Conservation (phyloP, 2,113 vertebrate species). For the Percopsis transmontana region DNA sequence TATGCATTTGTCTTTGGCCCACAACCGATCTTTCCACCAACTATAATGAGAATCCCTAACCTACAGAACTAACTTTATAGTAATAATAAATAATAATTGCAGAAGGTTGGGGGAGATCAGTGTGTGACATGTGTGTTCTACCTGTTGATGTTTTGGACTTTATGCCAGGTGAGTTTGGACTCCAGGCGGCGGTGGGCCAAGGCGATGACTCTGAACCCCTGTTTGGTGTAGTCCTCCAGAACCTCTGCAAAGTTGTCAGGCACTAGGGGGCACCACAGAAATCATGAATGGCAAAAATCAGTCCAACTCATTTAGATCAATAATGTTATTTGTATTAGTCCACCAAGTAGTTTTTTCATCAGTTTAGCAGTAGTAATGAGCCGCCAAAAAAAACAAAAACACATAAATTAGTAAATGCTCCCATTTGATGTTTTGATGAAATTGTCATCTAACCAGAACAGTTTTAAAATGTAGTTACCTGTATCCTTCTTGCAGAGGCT, state of each 20-base stretch:
- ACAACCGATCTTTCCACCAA: neutral
- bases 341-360: too few species aligned
- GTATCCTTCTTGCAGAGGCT: constrained; percentile 91
- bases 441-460: neutral
- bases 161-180: constrained; percentile 94
- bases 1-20: neutral
- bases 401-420: neutral
- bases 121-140: constrained; percentile 41
- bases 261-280: constrained; percentile 72
- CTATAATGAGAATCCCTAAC: too few species aligned
- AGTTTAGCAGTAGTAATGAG: neutral
- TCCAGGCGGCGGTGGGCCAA: constrained; percentile 93
- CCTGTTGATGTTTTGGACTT: constrained; percentile 93
- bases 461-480: constrained; percentile 67
- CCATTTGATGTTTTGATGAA: too few species aligned
- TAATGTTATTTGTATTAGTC: too few species aligned
- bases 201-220: constrained; percentile 96
- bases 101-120: neutral
- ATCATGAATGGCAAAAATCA: neutral
- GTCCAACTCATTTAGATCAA: too few species aligned
- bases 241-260: constrained; percentile 87
- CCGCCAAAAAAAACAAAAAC: neutral
- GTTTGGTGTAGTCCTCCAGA: constrained; percentile 92
- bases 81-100: too few species aligned
- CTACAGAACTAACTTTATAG: neutral